These are phyloP conservation scores for Cyprinodon brontotheroides DNA, from an alignment of 2,113 vertebrate genomes.

Conservation along the genomic window DNA sequence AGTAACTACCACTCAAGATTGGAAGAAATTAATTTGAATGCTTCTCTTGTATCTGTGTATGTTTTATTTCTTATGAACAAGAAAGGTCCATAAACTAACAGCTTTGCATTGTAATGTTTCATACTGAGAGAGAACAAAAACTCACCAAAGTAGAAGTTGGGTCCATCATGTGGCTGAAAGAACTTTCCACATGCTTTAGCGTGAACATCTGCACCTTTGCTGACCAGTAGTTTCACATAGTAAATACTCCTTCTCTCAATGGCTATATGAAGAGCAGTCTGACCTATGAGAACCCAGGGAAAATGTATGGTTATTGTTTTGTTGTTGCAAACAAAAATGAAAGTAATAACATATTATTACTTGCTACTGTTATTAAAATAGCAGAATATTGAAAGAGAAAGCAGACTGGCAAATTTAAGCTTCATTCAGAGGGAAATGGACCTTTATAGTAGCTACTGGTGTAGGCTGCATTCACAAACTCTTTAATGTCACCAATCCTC, in stretches of 20 bases:
- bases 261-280: constrained; percentile 94
- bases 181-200: constrained; percentile 90
- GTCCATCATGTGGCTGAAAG: constrained; percentile 87
- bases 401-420: neutral
- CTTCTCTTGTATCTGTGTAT: too few relatives aligned
- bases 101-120: neutral
- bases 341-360: neutral
- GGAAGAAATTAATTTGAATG: too few relatives aligned
- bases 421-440: constrained; percentile 54
- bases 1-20: too few relatives aligned
- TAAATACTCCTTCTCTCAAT: constrained; percentile 90
- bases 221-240: constrained; percentile 87
- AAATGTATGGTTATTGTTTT: neutral
- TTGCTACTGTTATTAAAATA: neutral
- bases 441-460: constrained; percentile 90
- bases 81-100: too few relatives aligned
- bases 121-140: neutral
- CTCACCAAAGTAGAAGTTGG: constrained; percentile 96
- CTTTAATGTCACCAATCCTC: constrained; percentile 83
- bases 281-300: constrained; percentile 74
- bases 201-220: constrained; percentile 90
- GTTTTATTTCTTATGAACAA: too few relatives aligned
- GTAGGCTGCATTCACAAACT: constrained; percentile 89
- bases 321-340: neutral
- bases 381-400: neutral